These are phyloP conservation scores for Cryptoleucopteryx plumbea DNA, from an alignment of 2,113 vertebrate species.

Conservation along the genomic window DNA sequence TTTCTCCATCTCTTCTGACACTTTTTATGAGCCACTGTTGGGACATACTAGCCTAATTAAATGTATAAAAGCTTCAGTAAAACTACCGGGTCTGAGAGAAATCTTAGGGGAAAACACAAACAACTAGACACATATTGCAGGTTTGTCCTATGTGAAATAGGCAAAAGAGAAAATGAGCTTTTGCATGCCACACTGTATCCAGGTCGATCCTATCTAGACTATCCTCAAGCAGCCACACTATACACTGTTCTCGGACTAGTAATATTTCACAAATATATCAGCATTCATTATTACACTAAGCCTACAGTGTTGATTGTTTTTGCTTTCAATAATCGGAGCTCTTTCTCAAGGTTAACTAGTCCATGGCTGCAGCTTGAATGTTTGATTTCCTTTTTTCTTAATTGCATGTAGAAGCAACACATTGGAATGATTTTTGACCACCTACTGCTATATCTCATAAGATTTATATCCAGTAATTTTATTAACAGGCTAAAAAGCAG, in stretches of 20 bases:
- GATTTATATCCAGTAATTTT: not conserved
- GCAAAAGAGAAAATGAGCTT: not conserved
- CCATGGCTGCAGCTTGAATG: not conserved
- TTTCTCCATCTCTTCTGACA: not conserved
- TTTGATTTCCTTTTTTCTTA: conserved; percentile 46
- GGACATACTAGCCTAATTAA: not conserved
- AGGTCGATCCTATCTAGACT: not conserved
- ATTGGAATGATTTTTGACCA: conserved; percentile 12
- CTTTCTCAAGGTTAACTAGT: conserved; percentile 30
- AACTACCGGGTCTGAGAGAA: not conserved
- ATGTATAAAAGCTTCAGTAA: not conserved
- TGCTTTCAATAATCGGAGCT: conserved; percentile 17
- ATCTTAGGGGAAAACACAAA: not conserved
- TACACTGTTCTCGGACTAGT: not conserved
- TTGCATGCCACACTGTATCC: not conserved
- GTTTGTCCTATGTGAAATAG: not conserved
- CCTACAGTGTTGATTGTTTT: not conserved
- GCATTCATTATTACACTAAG: conserved; percentile 1
- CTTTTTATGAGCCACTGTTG: not conserved
- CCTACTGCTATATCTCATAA: conserved; percentile 13
- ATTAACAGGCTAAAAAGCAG: conserved; percentile 34
- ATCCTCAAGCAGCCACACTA: not conserved
- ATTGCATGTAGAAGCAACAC: conserved; percentile 33
- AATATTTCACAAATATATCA: not conserved
- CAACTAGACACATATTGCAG: not conserved